Conservation (phyloP, 2,888 invertebrate species). For the Caenorhabditis wallacei region DNA sequence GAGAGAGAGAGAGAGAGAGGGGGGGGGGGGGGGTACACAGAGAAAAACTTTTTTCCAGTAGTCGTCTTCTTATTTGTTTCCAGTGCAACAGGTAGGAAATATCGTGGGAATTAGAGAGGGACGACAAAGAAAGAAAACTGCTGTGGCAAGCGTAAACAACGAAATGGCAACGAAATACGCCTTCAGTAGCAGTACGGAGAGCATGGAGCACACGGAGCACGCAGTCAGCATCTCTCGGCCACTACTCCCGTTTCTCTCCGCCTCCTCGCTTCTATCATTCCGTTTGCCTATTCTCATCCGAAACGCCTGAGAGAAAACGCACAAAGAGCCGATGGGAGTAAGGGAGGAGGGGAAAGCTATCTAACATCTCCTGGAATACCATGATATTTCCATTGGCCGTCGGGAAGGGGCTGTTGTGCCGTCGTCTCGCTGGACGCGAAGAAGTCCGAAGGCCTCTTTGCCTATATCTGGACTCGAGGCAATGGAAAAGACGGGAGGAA, state of each 20-base stretch:
- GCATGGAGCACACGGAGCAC: conserved; percentile 35
- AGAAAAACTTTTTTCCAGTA: conserved; percentile 3
- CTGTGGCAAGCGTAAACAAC: conserved; percentile 57
- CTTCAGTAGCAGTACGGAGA: conserved; percentile 38
- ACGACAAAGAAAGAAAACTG: conserved; percentile 20
- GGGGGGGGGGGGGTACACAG: background rate
- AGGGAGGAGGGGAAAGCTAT: conserved; percentile 1
- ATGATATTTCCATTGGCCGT: conserved; percentile 29
- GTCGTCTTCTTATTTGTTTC: background rate
- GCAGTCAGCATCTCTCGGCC: conserved; percentile 49
- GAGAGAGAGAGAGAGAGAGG: conserved; percentile 2
- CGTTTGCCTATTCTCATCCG: conserved; percentile 19
- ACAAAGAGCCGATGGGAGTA: conserved; percentile 50
- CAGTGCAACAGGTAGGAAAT: conserved; percentile 14
- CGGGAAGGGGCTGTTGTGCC: background rate
- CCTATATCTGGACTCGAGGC: conserved; percentile 39
- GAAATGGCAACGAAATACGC: conserved; percentile 62
- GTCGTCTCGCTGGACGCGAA: conserved; percentile 35
- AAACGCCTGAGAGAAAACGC: conserved; percentile 59
- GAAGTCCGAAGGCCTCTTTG: conserved; percentile 23
- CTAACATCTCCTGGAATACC: conserved; percentile 41
- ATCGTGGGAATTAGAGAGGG: conserved; percentile 18
- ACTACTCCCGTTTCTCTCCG: conserved; percentile 34
- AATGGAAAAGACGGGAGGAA: conserved; percentile 4
- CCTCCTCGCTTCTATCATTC: conserved; percentile 20